A percentile compares a stretch with the other conserved stretches of the same genome.
These are phyloP conservation scores for Chaetops frenatus DNA, from an alignment of 2,113 vertebrate genomes.

Conservation along the genomic window DNA sequence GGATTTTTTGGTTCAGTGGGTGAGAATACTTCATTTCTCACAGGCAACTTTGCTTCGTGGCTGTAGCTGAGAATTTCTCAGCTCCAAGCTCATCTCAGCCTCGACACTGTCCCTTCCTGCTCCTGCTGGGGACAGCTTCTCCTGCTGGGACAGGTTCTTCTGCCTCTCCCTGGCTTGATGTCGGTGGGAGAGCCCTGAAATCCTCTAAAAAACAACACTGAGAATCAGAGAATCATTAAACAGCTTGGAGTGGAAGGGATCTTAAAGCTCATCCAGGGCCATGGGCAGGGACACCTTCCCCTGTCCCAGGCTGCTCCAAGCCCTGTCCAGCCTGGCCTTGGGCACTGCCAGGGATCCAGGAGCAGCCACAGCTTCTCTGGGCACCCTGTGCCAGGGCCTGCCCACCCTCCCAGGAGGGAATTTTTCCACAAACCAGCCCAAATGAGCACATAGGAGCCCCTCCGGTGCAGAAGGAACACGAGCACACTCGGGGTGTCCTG, in stretches of 20 bases:
- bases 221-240: neutral
- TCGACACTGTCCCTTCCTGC: neutral
- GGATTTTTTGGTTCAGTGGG: too few relatives aligned
- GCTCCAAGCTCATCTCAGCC: too few relatives aligned
- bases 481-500: accelerated
- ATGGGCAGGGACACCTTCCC: neutral
- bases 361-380: neutral
- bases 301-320: neutral
- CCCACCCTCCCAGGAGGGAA: neutral
- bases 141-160: neutral
- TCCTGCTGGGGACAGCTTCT: neutral
- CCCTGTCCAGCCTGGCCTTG: neutral
- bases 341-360: neutral
- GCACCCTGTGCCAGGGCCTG: neutral
- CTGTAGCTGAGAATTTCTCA: too few relatives aligned
- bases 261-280: neutral
- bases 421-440: too few relatives aligned
- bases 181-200: neutral
- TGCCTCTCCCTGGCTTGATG: neutral
- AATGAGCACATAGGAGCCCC: neutral
- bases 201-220: neutral
- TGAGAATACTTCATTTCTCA: too few relatives aligned
- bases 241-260: neutral
- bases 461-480: neutral
- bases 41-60: too few relatives aligned